Evolutionary conservation across 1,140 invertebrate genomes (phyloP).

Genomic region (Penaeus indicus): DNA sequence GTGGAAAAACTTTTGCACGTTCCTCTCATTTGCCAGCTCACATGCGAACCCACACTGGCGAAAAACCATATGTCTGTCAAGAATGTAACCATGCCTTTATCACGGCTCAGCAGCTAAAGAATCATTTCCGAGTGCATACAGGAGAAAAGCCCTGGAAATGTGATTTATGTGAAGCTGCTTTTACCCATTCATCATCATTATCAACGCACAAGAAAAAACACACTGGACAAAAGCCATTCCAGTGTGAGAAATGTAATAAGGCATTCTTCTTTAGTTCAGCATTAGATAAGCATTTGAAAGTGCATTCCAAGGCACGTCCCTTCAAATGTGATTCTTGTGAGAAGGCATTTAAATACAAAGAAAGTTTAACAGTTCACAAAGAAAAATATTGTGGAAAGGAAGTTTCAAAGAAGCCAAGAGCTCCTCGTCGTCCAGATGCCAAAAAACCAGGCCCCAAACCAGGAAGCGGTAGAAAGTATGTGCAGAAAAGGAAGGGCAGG

Average conservation of each 20-base stretch:
- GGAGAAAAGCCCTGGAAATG: conserved; percentile 67
- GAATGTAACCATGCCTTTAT: conserved; percentile 66
- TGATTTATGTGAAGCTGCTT: conserved; percentile 61
- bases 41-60: conserved; percentile 66
- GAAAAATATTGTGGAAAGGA: conserved; percentile 66
- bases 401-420: conserved; percentile 63
- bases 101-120: conserved; percentile 66
- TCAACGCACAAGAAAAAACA: conserved; percentile 66
- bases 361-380: conserved; percentile 66
- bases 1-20: conserved; percentile 67
- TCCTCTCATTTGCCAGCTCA: conserved; percentile 65
- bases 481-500: conserved; percentile 65
- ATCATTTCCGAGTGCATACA: conserved; percentile 67
- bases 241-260: conserved; percentile 65
- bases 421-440: conserved; percentile 65
- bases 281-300: conserved; percentile 66
- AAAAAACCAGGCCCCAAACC: conserved; percentile 66
- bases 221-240: conserved; percentile 66
- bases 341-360: conserved; percentile 66
- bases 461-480: conserved; percentile 65
- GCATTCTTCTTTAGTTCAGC: conserved; percentile 70
- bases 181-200: conserved; percentile 63
- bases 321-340: conserved; percentile 65
- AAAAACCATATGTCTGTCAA: conserved; percentile 66
- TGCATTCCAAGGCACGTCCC: conserved; percentile 64